These are phyloP conservation scores for Sphaeridia pumilis DNA, from an alignment of 2,888 invertebrate genomes.

Conservation along the genomic window DNA sequence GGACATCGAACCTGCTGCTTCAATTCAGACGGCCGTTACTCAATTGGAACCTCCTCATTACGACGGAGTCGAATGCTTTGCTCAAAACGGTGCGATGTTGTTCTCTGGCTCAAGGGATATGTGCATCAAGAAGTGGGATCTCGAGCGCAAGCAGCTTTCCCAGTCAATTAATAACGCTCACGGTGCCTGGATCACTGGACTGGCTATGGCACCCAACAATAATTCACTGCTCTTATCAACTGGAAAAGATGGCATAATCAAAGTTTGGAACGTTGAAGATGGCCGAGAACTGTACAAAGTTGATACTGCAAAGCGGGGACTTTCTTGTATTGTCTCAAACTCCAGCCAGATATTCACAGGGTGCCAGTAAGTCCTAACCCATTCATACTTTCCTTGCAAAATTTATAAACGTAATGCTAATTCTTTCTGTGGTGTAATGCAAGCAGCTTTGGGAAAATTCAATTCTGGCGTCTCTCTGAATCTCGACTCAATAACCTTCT, in stretches of 20 bases:
- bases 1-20: background rate
- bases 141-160: slow-evolving; percentile 15
- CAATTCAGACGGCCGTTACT: background rate
- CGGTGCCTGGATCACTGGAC: slow-evolving; percentile 28
- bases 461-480: slow-evolving; percentile 17
- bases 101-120: slow-evolving; percentile 77
- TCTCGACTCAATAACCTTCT: slow-evolving; percentile 12
- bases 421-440: slow-evolving; percentile 1
- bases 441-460: slow-evolving; percentile 20
- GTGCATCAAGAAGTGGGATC: slow-evolving; percentile 60
- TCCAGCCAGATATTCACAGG: slow-evolving; percentile 20
- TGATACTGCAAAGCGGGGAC: slow-evolving; percentile 16
- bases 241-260: slow-evolving; percentile 27
- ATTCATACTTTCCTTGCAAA: background rate
- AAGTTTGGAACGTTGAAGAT: slow-evolving; percentile 25
- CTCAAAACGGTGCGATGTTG: slow-evolving; percentile 52
- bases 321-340: slow-evolving; percentile 18
- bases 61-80: slow-evolving; percentile 73
- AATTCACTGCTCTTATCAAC: slow-evolving; percentile 17
- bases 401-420: background rate
- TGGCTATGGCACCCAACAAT: slow-evolving; percentile 23
- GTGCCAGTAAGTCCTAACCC: slow-evolving; percentile 14
- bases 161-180: slow-evolving; percentile 27
- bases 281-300: slow-evolving; percentile 13
- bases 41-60: slow-evolving; percentile 70